Evolutionary conservation across 2,797 vertebrate species (phyloP), one percentile per base, ranked within the genome.

Genomic region (Morus bassanus): DNA sequence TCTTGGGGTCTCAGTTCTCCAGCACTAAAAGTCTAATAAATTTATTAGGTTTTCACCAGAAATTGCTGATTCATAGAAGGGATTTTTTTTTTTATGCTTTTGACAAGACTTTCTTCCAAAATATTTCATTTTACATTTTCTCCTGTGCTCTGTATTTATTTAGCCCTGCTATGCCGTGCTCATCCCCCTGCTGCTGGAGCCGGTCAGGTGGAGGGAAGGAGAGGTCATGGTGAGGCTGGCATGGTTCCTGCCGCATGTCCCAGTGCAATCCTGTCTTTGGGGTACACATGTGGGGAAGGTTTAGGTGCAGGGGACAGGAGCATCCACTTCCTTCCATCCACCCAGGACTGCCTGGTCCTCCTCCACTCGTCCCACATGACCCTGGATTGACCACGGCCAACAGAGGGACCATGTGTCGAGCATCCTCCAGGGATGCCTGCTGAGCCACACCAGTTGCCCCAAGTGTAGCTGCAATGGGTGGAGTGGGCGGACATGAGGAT

Each of bases 341-440:
- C 18, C 25, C 0, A 0, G 39, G 43, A 22, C 53, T 24, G 50
- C 48, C 27, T 1, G 4, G 39, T 41, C 41, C 45, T 60, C 13
- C n/a, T 76, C 50, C 23, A 11, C 27, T 46, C 0, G 0, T 30
- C n/a, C 21, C 45, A 50, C 6, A 14, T 0, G 6, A 9, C 25
- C 16, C 23, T 10, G 24, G 43, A 8, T 19, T 37, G 70, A 13
- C 33, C n/a, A 24, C 0, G 6, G 37, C 59, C 50, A 8, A 6
- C 0, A 0, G 68, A 56, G 24, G 23, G 64, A 31, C n/a, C 0
- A 0, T 6, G 43, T 33, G 39, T 37, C 0, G 8, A 51, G 75
- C n/a, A 9, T 12, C 21, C 33, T 31, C 33, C 41, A 0, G 8
- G 30, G 74, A 28, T 50, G 22, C 41, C 48, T 0, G 0, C 4